Base-by-base conservation (phyloP, 2,113 vertebrate species). In the Sclerurus mexicanus region DNA sequence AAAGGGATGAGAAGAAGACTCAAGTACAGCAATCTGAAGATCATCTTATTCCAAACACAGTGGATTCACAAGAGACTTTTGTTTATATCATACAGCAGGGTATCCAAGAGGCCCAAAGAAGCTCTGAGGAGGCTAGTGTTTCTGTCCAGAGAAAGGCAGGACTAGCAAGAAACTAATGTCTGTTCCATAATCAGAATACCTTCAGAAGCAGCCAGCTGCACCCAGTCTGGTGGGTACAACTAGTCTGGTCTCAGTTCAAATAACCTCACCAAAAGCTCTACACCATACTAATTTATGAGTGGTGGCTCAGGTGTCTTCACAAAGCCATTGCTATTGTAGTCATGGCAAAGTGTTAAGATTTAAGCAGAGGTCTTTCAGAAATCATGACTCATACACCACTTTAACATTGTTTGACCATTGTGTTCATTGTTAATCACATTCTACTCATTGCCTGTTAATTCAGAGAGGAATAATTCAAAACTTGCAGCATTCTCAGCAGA, bases 321-420 rank as follows among this genome's bases (percentile, higher is more conserved):
- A 8, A 12, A 50, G 20, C 46, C 28, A 13, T 11, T 87, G n/a
- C 12, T 55, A 16, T 9, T 86, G 52, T 24, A 78, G 0, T 7
- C 52, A 46, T 4, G 10, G 47, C 7, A 80, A 78, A 83, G 77
- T 2, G 3, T 30, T 10, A 78, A 44, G 9, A 79, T 53, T 62
- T 71, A 85, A 72, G 47, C 11, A 72, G 8, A 71, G 39, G 19
- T 17, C 10, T 14, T 14, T 53, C 42, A 46, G 28, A 74, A 69
- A 14, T 24, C 37, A 44, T 3, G 4, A 53, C 12, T 46, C 19
- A 60, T 2, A 9, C 4, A 50, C 5, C 17, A 39, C 40, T 68
- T 79, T 2, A 68, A 46, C 1, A 4, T 1, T 2, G 0, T 6
- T 20, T 44, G 7, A 68, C 16, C 40, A 52, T 3, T 28, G 10